A percentile compares a stretch with the other conserved stretches of the same genome.
These are phyloP conservation scores for Lamprologus callipterus DNA, from an alignment of 2,113 vertebrate species.

Conservation along the genomic window DNA sequence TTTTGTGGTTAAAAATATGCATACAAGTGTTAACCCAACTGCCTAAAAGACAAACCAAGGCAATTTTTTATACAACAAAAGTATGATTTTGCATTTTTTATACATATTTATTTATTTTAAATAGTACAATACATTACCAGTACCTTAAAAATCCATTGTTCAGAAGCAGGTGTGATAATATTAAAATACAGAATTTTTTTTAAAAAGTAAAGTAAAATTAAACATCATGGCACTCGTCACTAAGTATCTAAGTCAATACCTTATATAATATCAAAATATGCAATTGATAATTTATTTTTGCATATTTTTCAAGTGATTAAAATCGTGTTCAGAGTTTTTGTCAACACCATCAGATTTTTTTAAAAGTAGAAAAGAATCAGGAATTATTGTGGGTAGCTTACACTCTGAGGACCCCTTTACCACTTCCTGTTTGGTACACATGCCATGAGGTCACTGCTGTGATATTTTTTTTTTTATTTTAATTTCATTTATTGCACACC, in stretches of 20 bases:
- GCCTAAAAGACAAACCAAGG: not conserved
- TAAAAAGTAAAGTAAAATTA: fast-evolving
- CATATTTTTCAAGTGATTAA: not conserved
- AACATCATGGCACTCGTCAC: not conserved
- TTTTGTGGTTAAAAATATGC: not conserved
- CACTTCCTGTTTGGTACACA: not conserved
- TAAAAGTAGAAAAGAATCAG: not conserved
- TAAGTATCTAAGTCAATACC: not conserved
- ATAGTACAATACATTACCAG: not conserved
- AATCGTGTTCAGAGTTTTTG: not conserved
- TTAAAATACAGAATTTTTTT: not conserved
- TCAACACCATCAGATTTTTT: not conserved
- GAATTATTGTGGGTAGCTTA: not conserved
- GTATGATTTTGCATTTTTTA: not conserved
- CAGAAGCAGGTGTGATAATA: not conserved
- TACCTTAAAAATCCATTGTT: not conserved
- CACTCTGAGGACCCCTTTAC: not conserved
- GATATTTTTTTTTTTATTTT: not conserved
- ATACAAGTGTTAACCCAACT: not conserved
- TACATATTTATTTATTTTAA: not conserved
- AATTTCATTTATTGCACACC: too few relatives aligned
- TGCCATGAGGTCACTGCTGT: not conserved
- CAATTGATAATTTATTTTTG: not conserved
- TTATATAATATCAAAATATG: not conserved
- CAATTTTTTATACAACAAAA: not conserved